Percentiles rank a stretch among this genome's conserved stretches.
Conservation (phyloP, 2,113 vertebrate genomes). For the Muntiacus reevesi region DNA sequence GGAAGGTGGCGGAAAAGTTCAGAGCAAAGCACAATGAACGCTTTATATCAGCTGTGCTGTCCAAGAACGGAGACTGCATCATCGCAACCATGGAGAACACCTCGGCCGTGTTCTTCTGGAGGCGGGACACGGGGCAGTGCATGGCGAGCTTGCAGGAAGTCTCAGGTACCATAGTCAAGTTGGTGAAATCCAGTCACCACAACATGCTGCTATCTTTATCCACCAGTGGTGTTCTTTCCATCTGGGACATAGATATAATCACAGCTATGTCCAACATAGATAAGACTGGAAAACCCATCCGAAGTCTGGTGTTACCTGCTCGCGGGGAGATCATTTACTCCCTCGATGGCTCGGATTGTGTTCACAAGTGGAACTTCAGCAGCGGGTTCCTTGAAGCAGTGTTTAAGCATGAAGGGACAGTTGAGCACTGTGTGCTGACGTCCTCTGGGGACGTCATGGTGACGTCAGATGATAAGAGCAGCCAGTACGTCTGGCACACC, state of each 20-base stretch:
- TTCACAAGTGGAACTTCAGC: constrained; percentile 98
- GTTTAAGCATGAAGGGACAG: constrained; percentile 96
- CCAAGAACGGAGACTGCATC: constrained; percentile 96
- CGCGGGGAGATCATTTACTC: constrained; percentile 97
- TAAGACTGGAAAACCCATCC: constrained; percentile 97
- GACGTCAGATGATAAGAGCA: constrained; percentile 95
- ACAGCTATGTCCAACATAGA: constrained; percentile 99
- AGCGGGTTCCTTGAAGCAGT: constrained; percentile 97
- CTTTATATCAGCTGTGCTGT: constrained; percentile 95
- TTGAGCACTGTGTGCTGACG: constrained; percentile 96
- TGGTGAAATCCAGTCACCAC: constrained; percentile 97
- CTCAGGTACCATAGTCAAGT: constrained; percentile 96
- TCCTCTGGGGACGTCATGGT: constrained; percentile 96
- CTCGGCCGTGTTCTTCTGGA: constrained; percentile 98
- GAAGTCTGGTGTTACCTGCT: constrained; percentile 89
- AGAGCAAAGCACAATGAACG: constrained; percentile 95
- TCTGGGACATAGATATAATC: constrained; percentile 99
- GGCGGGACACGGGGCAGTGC: constrained; percentile 96
- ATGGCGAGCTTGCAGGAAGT: constrained; percentile 98
- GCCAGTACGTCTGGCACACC: constrained; percentile 98
- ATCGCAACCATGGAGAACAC: constrained; percentile 99
- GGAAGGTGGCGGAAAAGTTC: constrained; percentile 98
- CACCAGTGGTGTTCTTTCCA: constrained; percentile 95
- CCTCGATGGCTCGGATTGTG: constrained; percentile 94
- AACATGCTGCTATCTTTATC: constrained; percentile 96